These are phyloP conservation scores for Parnassius orleans DNA, from an alignment of 2,888 invertebrate genomes.

Conservation along the genomic window DNA sequence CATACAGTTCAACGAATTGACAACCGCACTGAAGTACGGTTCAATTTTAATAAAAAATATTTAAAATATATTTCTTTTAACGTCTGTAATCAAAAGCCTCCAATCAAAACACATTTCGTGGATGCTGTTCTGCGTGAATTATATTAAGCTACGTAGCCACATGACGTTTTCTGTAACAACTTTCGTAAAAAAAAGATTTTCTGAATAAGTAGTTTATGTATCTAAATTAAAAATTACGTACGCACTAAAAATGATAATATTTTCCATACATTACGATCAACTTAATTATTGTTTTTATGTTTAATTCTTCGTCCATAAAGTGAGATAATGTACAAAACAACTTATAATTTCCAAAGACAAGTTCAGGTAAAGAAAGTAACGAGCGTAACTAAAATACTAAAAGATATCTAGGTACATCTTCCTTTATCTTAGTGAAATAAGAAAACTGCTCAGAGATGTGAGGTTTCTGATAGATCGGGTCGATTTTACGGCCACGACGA, in stretches of 20 bases:
- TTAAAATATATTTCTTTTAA: not conserved
- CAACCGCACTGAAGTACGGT: slow-evolving; percentile 43
- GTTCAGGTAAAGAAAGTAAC: too few species aligned
- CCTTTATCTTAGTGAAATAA: not conserved
- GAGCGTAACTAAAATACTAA: not conserved
- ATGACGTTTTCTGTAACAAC: too few species aligned
- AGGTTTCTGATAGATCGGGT: slow-evolving; percentile 8
- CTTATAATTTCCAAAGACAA: too few species aligned
- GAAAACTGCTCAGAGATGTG: slow-evolving; percentile 3
- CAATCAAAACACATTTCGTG: slow-evolving; percentile 10
- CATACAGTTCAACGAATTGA: slow-evolving; percentile 45
- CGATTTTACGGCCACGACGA: slow-evolving; percentile 12
- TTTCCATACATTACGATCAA: too few species aligned
- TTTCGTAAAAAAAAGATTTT: too few species aligned
- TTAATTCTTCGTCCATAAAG: too few species aligned
- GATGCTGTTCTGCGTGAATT: not conserved
- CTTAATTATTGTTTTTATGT: too few species aligned
- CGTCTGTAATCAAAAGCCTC: slow-evolving; percentile 6
- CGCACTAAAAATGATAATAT: too few species aligned
- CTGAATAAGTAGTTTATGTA: too few species aligned
- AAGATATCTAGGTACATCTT: not conserved
- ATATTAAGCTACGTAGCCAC: not conserved
- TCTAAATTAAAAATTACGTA: too few species aligned
- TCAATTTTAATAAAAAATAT: slow-evolving; percentile 26
- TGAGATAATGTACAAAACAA: too few species aligned